Percentiles rank a stretch among this genome's conserved stretches.
Evolutionary conservation across 1,140 invertebrate species (phyloP).

Genomic region (Whitmania pigra): DNA sequence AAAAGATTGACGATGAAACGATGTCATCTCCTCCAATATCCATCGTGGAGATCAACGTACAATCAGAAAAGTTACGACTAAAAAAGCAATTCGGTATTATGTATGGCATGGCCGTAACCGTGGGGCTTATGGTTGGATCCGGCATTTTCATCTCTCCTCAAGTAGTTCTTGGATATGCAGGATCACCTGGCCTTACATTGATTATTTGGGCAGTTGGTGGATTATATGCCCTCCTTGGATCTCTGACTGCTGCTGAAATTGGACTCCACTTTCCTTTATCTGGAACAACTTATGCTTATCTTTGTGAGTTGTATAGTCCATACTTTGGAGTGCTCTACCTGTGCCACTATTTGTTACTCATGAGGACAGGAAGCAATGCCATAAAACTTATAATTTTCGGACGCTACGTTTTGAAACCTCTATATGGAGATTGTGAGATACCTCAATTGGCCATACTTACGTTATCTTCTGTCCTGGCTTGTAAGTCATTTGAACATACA

Average conservation of each 20-base stretch:
- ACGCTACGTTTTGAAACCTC: constrained; percentile 38
- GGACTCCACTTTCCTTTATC: constrained; percentile 24
- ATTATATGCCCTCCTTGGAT: constrained; percentile 54
- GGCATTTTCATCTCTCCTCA: constrained; percentile 88
- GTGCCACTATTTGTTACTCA: constrained; percentile 38
- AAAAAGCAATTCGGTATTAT: constrained; percentile 23
- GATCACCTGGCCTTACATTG: constrained; percentile 63
- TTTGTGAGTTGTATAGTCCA: constrained; percentile 18
- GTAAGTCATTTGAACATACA: too few relatives aligned
- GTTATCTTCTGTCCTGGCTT: background rate
- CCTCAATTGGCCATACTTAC: background rate
- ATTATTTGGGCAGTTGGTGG: constrained; percentile 70
- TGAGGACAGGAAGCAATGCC: constrained; percentile 57
- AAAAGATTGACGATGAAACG: too few relatives aligned
- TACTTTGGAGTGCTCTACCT: constrained; percentile 25
- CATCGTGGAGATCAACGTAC: too few relatives aligned
- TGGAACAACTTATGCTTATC: constrained; percentile 29
- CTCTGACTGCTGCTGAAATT: constrained; percentile 26
- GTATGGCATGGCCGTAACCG: constrained; percentile 23
- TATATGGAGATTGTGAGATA: constrained; percentile 34
- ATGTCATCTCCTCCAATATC: too few relatives aligned
- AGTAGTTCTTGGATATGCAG: constrained; percentile 61
- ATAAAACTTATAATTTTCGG: constrained; percentile 39
- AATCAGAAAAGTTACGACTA: background rate
- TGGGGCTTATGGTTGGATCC: constrained; percentile 41